These are phyloP conservation scores for Onychomys torridus DNA, from an alignment of 2,797 vertebrate species.

Conservation along the genomic window DNA sequence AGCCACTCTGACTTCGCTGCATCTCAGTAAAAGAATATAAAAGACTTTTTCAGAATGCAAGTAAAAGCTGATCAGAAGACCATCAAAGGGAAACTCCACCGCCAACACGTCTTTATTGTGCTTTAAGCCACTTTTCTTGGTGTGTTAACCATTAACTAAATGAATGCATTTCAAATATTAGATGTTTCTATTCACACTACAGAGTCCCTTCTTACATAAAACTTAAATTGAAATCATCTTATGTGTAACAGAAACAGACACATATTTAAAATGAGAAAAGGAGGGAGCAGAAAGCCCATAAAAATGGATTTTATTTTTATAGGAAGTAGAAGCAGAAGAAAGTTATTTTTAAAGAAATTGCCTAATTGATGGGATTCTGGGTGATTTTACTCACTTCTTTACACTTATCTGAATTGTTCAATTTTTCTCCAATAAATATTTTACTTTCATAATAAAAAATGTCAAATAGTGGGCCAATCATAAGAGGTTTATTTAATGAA, in stretches of 20 bases:
- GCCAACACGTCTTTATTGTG: conserved; percentile 64
- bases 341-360: conserved; percentile 75
- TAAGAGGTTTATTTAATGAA: conserved; percentile 50
- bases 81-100: conserved; percentile 75
- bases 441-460: conserved; percentile 72
- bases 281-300: conserved; percentile 72
- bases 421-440: conserved; percentile 76
- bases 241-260: conserved; percentile 86
- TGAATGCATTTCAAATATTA: conserved; percentile 86
- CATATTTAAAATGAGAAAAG: conserved; percentile 70
- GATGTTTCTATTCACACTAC: conserved; percentile 85
- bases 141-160: conserved; percentile 84
- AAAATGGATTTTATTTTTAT: conserved; percentile 81
- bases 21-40: conserved; percentile 67
- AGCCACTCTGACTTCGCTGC: neutral
- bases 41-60: conserved; percentile 72
- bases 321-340: conserved; percentile 68
- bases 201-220: conserved; percentile 85
- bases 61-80: conserved; percentile 77
- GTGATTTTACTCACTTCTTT: conserved; percentile 76
- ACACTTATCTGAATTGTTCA: conserved; percentile 63
- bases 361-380: conserved; percentile 74
- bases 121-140: conserved; percentile 72
- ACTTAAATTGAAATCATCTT: conserved; percentile 86
- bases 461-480: conserved; percentile 46